phyloP scores from a whole-genome alignment of 2,113 vertebrate genomes.

The Petrocephalus microphthalmus region DNA sequence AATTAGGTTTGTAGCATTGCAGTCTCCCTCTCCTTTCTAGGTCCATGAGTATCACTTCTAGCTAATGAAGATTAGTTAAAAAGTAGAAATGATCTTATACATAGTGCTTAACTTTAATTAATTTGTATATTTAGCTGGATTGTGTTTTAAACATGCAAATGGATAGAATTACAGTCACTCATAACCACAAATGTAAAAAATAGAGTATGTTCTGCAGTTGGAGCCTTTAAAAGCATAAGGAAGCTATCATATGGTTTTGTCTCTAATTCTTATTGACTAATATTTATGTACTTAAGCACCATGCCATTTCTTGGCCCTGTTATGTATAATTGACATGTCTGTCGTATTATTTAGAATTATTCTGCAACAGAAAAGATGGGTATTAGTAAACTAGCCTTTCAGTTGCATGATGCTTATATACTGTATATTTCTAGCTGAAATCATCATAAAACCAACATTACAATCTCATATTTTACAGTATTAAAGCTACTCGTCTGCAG shows the following conservation, averaged over 20 bases:
- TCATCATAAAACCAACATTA: neutral
- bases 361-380: neutral
- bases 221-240: neutral
- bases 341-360: neutral
- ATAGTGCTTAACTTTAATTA: neutral
- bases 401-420: neutral
- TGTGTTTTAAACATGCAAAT: neutral
- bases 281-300: neutral
- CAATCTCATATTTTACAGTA: too few species aligned
- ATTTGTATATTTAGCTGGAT: neutral
- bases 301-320: neutral
- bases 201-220: neutral
- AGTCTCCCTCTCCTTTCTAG: neutral
- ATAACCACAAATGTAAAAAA: neutral
- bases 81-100: neutral
- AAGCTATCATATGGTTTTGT: neutral
- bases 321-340: neutral
- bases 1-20: neutral
- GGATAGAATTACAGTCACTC: conserved; percentile 12
- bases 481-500: too few species aligned
- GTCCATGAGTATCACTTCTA: neutral
- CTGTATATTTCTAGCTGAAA: neutral
- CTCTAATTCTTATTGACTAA: neutral
- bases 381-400: neutral
- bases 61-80: neutral